These are phyloP conservation scores for Caenorhabditis macrosperma DNA, from an alignment of 2,888 invertebrate species.

Conservation along the genomic window DNA sequence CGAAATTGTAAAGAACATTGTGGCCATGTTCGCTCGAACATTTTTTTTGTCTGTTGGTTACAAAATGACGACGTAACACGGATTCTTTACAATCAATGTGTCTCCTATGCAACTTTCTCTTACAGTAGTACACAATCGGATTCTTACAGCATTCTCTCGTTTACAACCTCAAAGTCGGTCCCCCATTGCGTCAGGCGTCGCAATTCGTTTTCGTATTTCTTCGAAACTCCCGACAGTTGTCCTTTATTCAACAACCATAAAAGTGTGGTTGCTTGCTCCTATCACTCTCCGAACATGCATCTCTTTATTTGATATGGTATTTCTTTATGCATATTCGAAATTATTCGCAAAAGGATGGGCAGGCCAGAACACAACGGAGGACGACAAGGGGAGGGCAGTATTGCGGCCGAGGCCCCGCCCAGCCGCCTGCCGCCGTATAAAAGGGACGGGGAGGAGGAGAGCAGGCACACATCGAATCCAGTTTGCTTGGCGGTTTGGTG, in stretches of 20 bases:
- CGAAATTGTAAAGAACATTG: background rate
- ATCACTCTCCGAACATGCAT: constrained; percentile 8
- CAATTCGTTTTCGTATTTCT: constrained; percentile 8
- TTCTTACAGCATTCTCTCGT: constrained; percentile 11
- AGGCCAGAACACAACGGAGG: constrained; percentile 32
- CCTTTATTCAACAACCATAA: constrained; percentile 13
- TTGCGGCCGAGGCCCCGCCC: constrained; percentile 44
- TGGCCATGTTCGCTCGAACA: constrained; percentile 2
- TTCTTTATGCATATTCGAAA: constrained; percentile 40
- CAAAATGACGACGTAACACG: too few relatives aligned
- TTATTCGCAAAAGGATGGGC: constrained; percentile 56
- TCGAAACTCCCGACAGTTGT: constrained; percentile 38
- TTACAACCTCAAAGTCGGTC: constrained; percentile 32
- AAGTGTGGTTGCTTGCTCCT: constrained; percentile 12
- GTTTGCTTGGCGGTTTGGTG: constrained; percentile 52
- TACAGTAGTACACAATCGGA: constrained; percentile 17
- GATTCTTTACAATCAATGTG: background rate
- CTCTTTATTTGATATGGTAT: constrained; percentile 13
- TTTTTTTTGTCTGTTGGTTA: background rate
- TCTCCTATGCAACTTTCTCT: background rate
- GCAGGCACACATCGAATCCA: constrained; percentile 60
- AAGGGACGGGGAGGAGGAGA: constrained; percentile 55
- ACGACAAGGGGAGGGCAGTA: constrained; percentile 48
- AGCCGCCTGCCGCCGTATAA: constrained; percentile 47
- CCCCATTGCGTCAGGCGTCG: constrained; percentile 28